phyloP scores from a whole-genome alignment of 2,797 vertebrate genomes.

The Mastacembelus armatus region DNA sequence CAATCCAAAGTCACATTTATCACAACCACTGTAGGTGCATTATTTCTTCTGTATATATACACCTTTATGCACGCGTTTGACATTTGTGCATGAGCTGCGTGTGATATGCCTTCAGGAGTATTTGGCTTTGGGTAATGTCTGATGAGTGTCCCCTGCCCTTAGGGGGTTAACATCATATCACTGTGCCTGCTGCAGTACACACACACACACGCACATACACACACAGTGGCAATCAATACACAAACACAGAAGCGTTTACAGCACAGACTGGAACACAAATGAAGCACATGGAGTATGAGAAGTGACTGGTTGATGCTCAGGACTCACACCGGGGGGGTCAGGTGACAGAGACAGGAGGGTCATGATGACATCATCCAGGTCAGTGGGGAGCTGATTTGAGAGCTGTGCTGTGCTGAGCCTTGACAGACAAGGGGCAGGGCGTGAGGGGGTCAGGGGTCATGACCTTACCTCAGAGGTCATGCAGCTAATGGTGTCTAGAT shows the following conservation, averaged over 20 bases:
- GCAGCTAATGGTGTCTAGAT: conserved; percentile 95
- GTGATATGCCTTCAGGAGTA: conserved; percentile 41
- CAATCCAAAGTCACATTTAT: conserved; percentile 48
- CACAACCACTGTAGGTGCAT: conserved; percentile 1
- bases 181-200: conserved; percentile 53
- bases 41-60: conserved; percentile 36
- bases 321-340: conserved; percentile 77
- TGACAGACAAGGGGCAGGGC: conserved; percentile 72
- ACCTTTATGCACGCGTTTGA: conserved; percentile 28
- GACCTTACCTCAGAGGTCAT: conserved; percentile 96
- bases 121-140: conserved; percentile 54
- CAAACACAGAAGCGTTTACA: conserved; percentile 40
- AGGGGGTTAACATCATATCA: conserved; percentile 45
- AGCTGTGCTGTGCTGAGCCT: conserved; percentile 72
- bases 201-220: conserved; percentile 23
- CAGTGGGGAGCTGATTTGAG: conserved; percentile 66
- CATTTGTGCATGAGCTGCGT: conserved; percentile 36
- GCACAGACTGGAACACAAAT: conserved; percentile 57
- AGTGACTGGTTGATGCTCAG: conserved; percentile 71
- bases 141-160: conserved; percentile 45
- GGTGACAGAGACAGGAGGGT: conserved; percentile 78
- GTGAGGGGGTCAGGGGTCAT: conserved; percentile 70
- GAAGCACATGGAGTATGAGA: conserved; percentile 66
- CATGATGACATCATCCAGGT: conserved; percentile 80
- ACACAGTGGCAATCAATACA: conserved; percentile 23